These are phyloP conservation scores for Ophion ellenae DNA, from an alignment of 2,888 invertebrate species.

Conservation along the genomic window DNA sequence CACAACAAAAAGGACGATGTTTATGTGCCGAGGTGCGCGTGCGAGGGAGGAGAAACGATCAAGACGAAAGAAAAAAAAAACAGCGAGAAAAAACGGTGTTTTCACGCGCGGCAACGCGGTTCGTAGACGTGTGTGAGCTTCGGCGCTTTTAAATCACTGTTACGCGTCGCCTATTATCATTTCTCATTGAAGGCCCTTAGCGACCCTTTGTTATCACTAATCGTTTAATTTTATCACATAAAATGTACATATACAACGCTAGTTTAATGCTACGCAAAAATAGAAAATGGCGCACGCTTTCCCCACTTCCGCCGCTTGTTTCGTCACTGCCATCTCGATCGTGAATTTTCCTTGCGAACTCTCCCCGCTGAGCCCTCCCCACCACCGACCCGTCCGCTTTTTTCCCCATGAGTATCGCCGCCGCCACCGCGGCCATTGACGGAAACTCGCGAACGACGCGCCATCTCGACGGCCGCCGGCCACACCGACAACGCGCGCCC, in stretches of 20 bases:
- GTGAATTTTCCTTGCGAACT: slow-evolving; percentile 52
- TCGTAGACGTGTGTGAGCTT: slow-evolving; percentile 66
- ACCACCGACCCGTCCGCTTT: slow-evolving; percentile 3
- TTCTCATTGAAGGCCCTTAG: slow-evolving; percentile 68
- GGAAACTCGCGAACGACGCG: slow-evolving; percentile 13
- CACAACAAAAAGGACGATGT: slow-evolving; percentile 62
- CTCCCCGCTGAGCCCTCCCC: slow-evolving; percentile 1
- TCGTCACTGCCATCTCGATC: slow-evolving; percentile 78
- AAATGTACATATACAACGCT: slow-evolving; percentile 81
- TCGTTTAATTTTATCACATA: slow-evolving; percentile 78
- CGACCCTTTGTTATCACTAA: slow-evolving; percentile 68
- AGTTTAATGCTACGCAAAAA: slow-evolving; percentile 82
- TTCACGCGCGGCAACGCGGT: slow-evolving; percentile 74
- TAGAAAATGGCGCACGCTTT: slow-evolving; percentile 82
- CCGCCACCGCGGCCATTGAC: slow-evolving; percentile 17
- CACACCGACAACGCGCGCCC: background rate
- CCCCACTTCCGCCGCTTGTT: slow-evolving; percentile 75
- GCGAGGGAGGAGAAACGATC: slow-evolving; percentile 51
- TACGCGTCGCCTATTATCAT: slow-evolving; percentile 77
- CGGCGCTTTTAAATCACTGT: slow-evolving; percentile 69
- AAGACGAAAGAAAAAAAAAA: slow-evolving; percentile 32
- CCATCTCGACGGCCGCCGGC: slow-evolving; percentile 32
- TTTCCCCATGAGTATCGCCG: background rate
- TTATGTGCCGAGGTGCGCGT: slow-evolving; percentile 57
- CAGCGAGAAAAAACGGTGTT: slow-evolving; percentile 49